phyloP scores from a whole-genome alignment of 2,113 vertebrate genomes.

The Halcyon malimbica region DNA sequence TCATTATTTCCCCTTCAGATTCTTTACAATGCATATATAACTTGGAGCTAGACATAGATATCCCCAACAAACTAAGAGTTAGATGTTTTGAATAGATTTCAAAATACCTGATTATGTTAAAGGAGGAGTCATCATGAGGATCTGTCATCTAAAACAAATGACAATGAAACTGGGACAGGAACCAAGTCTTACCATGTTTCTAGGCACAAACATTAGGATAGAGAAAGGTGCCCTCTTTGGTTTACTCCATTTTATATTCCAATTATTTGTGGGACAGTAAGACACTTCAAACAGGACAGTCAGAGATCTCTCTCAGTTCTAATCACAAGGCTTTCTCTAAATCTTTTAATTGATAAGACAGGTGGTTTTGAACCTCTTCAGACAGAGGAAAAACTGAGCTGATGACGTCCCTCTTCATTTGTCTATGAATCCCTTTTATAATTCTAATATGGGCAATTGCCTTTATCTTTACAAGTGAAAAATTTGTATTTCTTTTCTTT shows the following conservation, averaged over 20 bases:
- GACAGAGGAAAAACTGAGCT: not conserved
- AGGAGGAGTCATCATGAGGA: not conserved
- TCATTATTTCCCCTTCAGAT: not conserved
- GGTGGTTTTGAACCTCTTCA: not conserved
- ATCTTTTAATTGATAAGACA: not conserved
- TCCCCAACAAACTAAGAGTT: not conserved
- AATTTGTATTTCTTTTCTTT: not conserved
- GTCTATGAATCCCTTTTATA: not conserved
- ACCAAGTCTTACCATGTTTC: not conserved
- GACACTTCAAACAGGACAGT: not conserved
- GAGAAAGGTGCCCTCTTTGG: rapidly evolving
- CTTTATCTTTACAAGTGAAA: not conserved
- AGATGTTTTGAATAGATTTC: not conserved
- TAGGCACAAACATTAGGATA: not conserved
- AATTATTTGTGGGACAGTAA: not conserved
- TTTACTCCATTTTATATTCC: not conserved
- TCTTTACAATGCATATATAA: not conserved
- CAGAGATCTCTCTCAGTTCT: not conserved
- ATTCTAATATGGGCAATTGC: not conserved
- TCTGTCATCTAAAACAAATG: not conserved
- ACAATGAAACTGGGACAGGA: not conserved
- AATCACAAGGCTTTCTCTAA: not conserved
- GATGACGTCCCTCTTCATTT: not conserved
- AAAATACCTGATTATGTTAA: not conserved
- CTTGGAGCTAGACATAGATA: not conserved